Conservation (phyloP, 1,140 invertebrate genomes). For the Macrosteles quadrilineatus region DNA sequence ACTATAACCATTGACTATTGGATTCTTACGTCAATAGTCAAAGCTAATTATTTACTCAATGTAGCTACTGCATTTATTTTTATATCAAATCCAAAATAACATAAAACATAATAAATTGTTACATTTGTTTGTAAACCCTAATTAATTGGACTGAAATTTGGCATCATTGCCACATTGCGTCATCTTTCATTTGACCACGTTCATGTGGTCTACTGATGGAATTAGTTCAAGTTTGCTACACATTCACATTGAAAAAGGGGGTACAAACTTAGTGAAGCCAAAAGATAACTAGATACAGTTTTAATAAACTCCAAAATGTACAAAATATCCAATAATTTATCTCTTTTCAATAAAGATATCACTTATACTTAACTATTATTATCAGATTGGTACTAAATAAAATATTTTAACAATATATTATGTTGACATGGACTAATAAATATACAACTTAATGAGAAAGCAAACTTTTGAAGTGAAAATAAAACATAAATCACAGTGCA, state of each 20-base stretch:
- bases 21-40: no score
- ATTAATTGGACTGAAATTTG: neutral
- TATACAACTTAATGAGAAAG: neutral
- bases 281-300: neutral
- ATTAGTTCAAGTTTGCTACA: neutral
- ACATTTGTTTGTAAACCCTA: no score
- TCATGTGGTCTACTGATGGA: no score
- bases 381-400: neutral
- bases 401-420: neutral
- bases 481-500: neutral
- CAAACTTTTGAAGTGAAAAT: neutral
- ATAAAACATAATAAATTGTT: no score
- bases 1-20: no score
- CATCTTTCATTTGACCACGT: no score
- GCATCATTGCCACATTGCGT: neutral
- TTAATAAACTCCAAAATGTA: slow-evolving; percentile 17
- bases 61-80: no score
- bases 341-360: neutral
- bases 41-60: no score
- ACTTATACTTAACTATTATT: neutral
- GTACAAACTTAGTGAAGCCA: neutral
- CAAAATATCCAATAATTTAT: slow-evolving; percentile 17
- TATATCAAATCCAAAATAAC: no score
- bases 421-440: neutral
- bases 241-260: neutral